Base-by-base conservation (phyloP, 2,797 vertebrate genomes). In the Clarias fuscus region DNA sequence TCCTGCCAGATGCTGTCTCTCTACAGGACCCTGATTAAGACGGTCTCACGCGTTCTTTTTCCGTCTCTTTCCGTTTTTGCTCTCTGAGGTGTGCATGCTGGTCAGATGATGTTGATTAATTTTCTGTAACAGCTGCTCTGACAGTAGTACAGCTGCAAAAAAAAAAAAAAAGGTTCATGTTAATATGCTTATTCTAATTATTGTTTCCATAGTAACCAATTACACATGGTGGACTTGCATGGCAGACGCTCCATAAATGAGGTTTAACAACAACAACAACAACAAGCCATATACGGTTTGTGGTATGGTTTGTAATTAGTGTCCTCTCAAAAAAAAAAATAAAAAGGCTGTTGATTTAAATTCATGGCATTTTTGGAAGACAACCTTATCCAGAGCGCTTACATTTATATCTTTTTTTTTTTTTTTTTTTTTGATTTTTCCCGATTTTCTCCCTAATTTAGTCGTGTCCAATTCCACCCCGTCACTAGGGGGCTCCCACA, bases 1-100 rank as follows among this genome's bases (percentile, higher is more conserved):
- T 83, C 43, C 84, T 84, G 81, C 86, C 90, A 91, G 90, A 89
- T 90, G 87, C 83, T 70, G 64, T 59, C n/a, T 70, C 86, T 89
- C 85, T 82, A 79, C 85, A 77, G 70, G 78, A 37, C 62, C 83
- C 84, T 70, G 59, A 59, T 72, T 82, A 78, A 70, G 68, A 24
- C 58, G 17, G 75, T 48, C 48, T 24, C 53, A 2, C 20, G 27
- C 20, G 1, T 14, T 53, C 24, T 53, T 27, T 48, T 53, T 48
- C 68, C 24, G 37, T 71, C 58, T n/a, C 48, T 61, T n/a, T n/a
- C n/a, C 43, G 20, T 30, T 53, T 62, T 61, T 20, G 37, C 40
- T 62, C 30, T 37, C 59, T 37, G 37, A 65, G 15, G 61, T 48
- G 27, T 11, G 7, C 61, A 30, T 67, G 64, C 79, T 67, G 33